Base-by-base conservation (phyloP, 2,797 vertebrate genomes). In the Enteromius trimaculatus region DNA sequence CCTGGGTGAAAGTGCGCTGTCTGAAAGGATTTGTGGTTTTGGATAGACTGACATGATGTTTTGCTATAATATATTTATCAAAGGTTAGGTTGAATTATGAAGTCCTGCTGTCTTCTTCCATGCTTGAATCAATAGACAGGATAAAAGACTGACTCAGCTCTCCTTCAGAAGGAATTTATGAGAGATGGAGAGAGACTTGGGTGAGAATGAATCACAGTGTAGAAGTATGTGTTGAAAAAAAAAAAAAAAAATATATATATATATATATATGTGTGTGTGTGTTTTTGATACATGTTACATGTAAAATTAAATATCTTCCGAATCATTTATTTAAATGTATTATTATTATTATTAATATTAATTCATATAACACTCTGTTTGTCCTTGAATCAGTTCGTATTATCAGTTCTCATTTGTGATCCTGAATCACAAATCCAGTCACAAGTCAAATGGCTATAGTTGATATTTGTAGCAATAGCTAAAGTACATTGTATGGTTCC, bases 41-140 rank as follows among this genome's bases (percentile, higher is more conserved):
- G 66, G 62, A 68, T 37, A 83, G 68, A 80, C 69, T 47, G 68
- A 26, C 42, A 49, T 77, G 77, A 85, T 58, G 37, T 83, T 85
- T 79, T 49, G 53, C 80, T 85, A 88, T 87, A 68, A 88, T 69
- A 90, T 90, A 88, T 91, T 87, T 89, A 79, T 87, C 84, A 80
- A 69, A 62, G 34, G 75, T 83, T 62, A 82, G 53, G 77, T 42
- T 70, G 60, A 81, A 84, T 83, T 83, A 85, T 80, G 74, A 64
- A 69, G 66, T 53, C 47, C 29, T 51, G 66, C 79, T 44, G 44
- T 83, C 83, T 51, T 16, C 23, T 60, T 75, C n/a, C 16, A 23
- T 84, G 88, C 85, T 87, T 87, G 84, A 89, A 92, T 91, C 90
- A 90, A 90, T 92, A 90, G 58, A 86, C 19, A 70, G 72, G 44